Evolutionary conservation across 2,797 vertebrate genomes (phyloP), one percentile per base, ranked within the genome.

Genomic region (Delichon dasypus): DNA sequence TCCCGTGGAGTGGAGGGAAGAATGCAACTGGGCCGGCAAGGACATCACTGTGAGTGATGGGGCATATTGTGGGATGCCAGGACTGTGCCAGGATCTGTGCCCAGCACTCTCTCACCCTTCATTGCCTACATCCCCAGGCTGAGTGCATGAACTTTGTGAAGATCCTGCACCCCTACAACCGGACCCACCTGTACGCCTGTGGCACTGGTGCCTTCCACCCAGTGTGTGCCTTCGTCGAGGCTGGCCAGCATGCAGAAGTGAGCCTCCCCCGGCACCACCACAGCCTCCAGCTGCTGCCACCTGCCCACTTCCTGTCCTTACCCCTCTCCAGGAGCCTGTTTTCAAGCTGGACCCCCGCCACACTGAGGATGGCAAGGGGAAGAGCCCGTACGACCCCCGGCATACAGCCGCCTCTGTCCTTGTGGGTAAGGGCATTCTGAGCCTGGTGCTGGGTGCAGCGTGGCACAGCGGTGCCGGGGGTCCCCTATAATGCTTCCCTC

Each of bases 101-200:
- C n/a, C 53, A 51, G 10, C 11, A 2, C 16, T 5, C 0, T 10
- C 34, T 54, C 47, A 72, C 26, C 51, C 11, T 48, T 45, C 2
- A 1, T 68, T 36, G 26, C n/a, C 25, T 87, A 21, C 20, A 4
- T 68, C 45, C 50, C 16, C 97, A 99, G 99, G 98, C 97, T 0
- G 99, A 99, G 95, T 99, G 99, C 92, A 99, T 99, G 97, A 99
- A 99, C 96, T 99, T 99, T 2, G 98, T 99, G 97, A 99, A 99
- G 97, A 96, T 99, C 45, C 97, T 99, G 68, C 99, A 99, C 58
- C 97, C 98, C 93, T 99, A 98, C 85, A 99, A 99, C 94, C 98
- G 98, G 72, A 99, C 99, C 30, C 99, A 99, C 94, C 96, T 99
- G 87, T 99, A 99, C 0, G 97, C 98, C 97, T 99, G 99, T 6